Conservation (phyloP, 2,113 vertebrate genomes). For the Oreochromis aureus region DNA sequence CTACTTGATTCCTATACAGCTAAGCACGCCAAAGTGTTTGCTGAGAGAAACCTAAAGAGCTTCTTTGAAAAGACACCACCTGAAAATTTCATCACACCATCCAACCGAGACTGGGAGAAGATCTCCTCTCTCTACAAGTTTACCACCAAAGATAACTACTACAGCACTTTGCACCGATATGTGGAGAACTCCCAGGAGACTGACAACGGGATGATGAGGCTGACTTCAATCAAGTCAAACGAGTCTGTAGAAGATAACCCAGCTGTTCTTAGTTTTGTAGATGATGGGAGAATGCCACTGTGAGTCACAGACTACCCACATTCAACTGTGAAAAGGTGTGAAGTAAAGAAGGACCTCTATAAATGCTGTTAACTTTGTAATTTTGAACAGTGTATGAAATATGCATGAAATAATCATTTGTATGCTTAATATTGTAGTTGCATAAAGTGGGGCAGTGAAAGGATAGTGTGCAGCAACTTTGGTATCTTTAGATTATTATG, state of each 20-base stretch:
- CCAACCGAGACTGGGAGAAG: conserved; percentile 63
- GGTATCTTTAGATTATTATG: background rate
- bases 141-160: conserved; percentile 36
- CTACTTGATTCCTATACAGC: conserved; percentile 50
- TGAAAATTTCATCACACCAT: conserved; percentile 40
- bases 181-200: background rate
- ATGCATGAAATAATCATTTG: background rate
- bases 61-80: conserved; percentile 70
- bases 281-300: conserved; percentile 4
- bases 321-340: background rate
- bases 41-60: conserved; percentile 68
- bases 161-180: conserved; percentile 73
- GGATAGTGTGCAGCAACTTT: background rate
- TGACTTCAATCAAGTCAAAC: fast-evolving
- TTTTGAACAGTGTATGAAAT: background rate
- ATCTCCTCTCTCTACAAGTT: conserved; percentile 69
- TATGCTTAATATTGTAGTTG: background rate
- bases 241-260: background rate
- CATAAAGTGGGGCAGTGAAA: background rate
- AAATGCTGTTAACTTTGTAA: fast-evolving
- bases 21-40: conserved; percentile 69
- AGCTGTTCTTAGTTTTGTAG: conserved; percentile 49
- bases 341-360: background rate
- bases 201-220: background rate
- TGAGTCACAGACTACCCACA: background rate